These are phyloP conservation scores for Chlorocebus sabaeus DNA, from an alignment of 2,113 vertebrate species.

Conservation along the genomic window DNA sequence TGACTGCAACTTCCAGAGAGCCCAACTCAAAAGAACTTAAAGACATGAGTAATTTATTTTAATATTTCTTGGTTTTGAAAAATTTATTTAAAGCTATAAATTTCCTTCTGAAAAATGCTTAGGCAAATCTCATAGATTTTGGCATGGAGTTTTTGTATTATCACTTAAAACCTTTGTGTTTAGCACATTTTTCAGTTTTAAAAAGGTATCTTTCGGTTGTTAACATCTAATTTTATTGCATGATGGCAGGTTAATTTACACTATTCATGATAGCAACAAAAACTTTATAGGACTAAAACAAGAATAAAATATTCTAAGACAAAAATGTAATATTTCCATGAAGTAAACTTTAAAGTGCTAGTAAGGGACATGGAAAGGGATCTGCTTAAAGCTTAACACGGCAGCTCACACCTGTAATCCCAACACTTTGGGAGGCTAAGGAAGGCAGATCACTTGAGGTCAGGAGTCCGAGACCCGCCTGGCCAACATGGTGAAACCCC, in stretches of 20 bases:
- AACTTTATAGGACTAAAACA: background rate
- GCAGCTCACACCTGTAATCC: too few species aligned
- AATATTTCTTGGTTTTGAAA: slow-evolving; percentile 1
- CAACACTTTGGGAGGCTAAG: too few species aligned
- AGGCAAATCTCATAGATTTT: background rate
- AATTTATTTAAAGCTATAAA: background rate
- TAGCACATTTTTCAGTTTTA: background rate
- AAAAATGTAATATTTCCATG: background rate
- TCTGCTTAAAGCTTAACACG: background rate
- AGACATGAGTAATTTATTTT: background rate
- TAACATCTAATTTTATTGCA: background rate
- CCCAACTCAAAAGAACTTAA: background rate
- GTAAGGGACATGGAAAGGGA: background rate
- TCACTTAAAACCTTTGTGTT: background rate
- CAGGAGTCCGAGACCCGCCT: too few species aligned
- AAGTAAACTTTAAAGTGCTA: background rate
- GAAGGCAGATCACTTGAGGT: too few species aligned
- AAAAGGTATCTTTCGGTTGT: background rate
- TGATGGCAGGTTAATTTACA: background rate
- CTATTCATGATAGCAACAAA: background rate
- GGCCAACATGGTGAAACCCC: too few species aligned
- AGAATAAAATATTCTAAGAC: background rate
- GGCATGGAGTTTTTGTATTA: background rate
- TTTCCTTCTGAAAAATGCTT: background rate
- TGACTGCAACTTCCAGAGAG: background rate